A percentile compares a stretch with the other conserved stretches of the same genome.
Conservation (phyloP, 2,797 vertebrate species). For the Dendrocincla tyrannina region DNA sequence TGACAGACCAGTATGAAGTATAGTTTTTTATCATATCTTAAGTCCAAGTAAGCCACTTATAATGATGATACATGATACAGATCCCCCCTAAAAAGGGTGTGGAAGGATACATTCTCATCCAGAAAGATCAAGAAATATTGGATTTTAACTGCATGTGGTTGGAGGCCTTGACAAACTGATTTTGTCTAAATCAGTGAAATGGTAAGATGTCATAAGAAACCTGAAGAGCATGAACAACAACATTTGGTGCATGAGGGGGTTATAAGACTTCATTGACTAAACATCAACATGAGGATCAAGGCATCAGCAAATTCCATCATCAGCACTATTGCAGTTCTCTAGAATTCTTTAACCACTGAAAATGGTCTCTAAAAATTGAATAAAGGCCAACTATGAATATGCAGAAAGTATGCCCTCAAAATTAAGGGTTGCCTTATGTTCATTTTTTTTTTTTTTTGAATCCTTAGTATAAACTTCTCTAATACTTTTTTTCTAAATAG, state of each 20-base stretch:
- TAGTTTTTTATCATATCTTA: neutral
- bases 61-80: neutral
- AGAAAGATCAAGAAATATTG: neutral
- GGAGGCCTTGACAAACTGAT: neutral
- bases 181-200: conserved; percentile 5
- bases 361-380: neutral
- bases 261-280: conserved; percentile 4
- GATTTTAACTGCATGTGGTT: neutral
- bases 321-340: neutral
- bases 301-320: neutral
- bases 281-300: neutral
- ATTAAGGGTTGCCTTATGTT: neutral
- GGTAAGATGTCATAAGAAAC: neutral
- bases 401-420: neutral
- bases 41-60: neutral
- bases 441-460: neutral
- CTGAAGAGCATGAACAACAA: neutral
- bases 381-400: neutral
- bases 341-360: neutral
- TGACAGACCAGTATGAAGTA: neutral
- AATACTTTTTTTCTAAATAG: neutral
- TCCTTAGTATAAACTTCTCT: neutral
- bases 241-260: neutral
- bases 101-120: neutral
- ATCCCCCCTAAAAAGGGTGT: accelerated